Conservation (phyloP, 1,140 invertebrate species). For the Drosophila pseudoobscura region DNA sequence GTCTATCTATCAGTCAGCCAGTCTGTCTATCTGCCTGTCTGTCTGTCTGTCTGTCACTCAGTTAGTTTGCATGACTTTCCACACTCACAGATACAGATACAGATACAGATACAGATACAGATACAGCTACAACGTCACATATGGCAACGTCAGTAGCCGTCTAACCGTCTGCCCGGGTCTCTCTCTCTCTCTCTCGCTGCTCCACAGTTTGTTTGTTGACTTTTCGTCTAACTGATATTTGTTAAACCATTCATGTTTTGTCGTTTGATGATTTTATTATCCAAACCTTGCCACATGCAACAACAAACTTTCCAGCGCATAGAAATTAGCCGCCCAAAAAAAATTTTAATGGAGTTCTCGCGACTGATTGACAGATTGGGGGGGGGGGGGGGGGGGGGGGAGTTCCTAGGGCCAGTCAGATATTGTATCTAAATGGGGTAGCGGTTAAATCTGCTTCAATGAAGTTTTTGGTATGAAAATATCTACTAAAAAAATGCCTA, state of each 20-base stretch:
- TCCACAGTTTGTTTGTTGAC: slow-evolving; percentile 53
- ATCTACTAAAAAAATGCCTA: too few relatives aligned
- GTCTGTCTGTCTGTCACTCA: slow-evolving; percentile 29
- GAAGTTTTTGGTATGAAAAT: too few relatives aligned
- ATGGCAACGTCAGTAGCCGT: slow-evolving; percentile 66
- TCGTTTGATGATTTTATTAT: slow-evolving; percentile 78
- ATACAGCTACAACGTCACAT: slow-evolving; percentile 25
- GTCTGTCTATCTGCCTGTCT: slow-evolving; percentile 40
- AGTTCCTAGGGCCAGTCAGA: too few relatives aligned
- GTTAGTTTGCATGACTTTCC: slow-evolving; percentile 58
- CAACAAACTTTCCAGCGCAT: neutral
- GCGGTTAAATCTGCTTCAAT: too few relatives aligned
- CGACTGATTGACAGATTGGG: slow-evolving; percentile 50
- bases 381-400: too few relatives aligned
- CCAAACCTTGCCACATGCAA: slow-evolving; percentile 75
- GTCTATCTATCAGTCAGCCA: slow-evolving; percentile 45
- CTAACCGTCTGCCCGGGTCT: slow-evolving; percentile 60
- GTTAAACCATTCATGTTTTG: slow-evolving; percentile 72
- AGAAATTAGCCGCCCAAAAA: neutral
- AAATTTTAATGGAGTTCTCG: slow-evolving; percentile 74
- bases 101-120: slow-evolving; percentile 10
- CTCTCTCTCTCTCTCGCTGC: neutral
- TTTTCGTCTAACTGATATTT: slow-evolving; percentile 73
- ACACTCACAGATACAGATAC: slow-evolving; percentile 9
- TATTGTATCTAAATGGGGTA: too few relatives aligned